Conservation (phyloP, 2,113 vertebrate genomes). For the Neodontobutis hainanensis region DNA sequence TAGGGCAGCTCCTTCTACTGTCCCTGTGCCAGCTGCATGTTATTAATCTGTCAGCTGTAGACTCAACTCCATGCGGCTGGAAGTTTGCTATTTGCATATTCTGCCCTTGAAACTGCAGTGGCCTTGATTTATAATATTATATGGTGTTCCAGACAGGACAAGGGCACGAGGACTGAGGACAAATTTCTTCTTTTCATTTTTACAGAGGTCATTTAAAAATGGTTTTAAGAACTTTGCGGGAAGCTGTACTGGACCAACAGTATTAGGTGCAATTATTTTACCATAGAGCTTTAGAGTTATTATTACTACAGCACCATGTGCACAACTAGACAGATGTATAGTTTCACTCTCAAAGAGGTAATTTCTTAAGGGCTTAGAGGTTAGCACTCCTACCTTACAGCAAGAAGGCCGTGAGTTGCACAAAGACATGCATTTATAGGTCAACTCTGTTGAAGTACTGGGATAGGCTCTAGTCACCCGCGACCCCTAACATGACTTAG, state of each 20-base stretch:
- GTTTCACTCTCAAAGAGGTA: no score
- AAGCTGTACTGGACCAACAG: neutral
- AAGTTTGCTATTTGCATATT: slow-evolving; percentile 31
- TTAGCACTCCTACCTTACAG: no score
- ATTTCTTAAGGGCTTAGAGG: no score
- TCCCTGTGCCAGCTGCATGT: slow-evolving; percentile 39
- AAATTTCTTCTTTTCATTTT: slow-evolving; percentile 18
- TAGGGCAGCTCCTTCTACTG: slow-evolving; percentile 25
- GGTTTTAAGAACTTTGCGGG: slow-evolving; percentile 1
- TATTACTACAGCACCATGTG: no score
- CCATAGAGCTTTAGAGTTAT: no score
- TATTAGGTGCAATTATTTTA: no score
- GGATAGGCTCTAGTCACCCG: no score
- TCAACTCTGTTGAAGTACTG: no score
- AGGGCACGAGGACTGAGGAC: slow-evolving; percentile 30
- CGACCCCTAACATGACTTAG: no score
- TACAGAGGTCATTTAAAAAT: neutral
- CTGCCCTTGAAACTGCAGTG: slow-evolving; percentile 46
- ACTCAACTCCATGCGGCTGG: slow-evolving; percentile 27
- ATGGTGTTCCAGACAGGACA: slow-evolving; percentile 25
- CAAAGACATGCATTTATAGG: no score
- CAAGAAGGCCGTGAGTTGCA: no score
- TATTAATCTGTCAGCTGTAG: slow-evolving; percentile 18
- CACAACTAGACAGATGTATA: no score
- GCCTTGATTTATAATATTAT: slow-evolving; percentile 44